Percentiles rank a stretch among this genome's conserved stretches.
These are phyloP conservation scores for Nothoprocta perdicaria DNA, from an alignment of 2,113 vertebrate species.

Conservation along the genomic window DNA sequence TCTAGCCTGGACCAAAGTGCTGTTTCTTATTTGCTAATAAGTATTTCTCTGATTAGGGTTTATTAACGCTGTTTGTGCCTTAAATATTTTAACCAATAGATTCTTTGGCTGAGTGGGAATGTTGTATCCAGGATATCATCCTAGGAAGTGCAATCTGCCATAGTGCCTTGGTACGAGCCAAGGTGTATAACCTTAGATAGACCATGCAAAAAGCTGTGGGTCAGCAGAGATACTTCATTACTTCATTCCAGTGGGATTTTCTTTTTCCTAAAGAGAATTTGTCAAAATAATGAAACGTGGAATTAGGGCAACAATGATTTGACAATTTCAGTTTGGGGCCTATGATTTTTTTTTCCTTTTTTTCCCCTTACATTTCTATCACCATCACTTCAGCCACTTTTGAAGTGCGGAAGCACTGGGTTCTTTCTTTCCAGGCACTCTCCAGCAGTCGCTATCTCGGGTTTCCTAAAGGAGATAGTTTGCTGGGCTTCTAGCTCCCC, in stretches of 20 bases:
- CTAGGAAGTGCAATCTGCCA: neutral
- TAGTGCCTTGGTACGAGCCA: neutral
- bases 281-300: neutral
- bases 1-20: neutral
- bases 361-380: neutral
- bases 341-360: neutral
- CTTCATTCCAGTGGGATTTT: neutral
- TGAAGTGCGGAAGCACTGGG: neutral
- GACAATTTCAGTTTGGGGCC: neutral
- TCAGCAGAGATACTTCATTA: conserved; percentile 1
- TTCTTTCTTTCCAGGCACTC: too few relatives aligned
- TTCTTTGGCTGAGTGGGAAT: neutral
- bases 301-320: neutral
- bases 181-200: neutral
- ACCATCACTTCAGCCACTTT: neutral
- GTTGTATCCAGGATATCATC: neutral
- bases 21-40: neutral
- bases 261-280: neutral
- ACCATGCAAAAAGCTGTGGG: neutral
- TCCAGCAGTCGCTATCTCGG: neutral
- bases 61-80: neutral
- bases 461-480: neutral
- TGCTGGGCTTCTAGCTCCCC: conserved; percentile 59
- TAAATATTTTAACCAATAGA: neutral
- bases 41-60: neutral